phyloP scores from a whole-genome alignment of 2,797 vertebrate species.

The Thunnus albacares region DNA sequence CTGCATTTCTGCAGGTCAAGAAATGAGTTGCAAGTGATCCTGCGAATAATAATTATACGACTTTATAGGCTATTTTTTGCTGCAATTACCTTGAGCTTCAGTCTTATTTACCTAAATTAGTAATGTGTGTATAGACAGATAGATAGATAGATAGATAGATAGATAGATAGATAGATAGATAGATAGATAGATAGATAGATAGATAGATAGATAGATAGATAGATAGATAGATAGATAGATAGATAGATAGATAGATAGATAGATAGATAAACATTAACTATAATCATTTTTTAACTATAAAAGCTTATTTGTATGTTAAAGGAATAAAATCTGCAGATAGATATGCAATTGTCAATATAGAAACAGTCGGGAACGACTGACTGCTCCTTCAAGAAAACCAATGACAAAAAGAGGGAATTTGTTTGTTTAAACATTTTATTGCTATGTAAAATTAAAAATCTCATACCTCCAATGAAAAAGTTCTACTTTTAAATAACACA shows the following conservation, averaged over 20 bases:
- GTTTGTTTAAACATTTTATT: constrained; percentile 88
- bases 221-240: too few species aligned
- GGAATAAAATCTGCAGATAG: background rate
- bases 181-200: too few species aligned
- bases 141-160: too few species aligned
- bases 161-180: too few species aligned
- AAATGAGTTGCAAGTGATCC: background rate
- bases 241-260: too few species aligned
- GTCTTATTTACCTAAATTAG: too few species aligned
- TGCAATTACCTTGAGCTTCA: too few species aligned
- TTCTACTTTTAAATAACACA: constrained; percentile 76
- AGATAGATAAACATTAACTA: too few species aligned
- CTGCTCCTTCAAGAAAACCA: constrained; percentile 25
- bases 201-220: too few species aligned
- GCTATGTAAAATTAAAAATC: constrained; percentile 87
- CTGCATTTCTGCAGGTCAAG: background rate
- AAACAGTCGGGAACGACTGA: background rate
- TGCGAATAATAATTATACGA: background rate
- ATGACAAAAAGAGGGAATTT: background rate
- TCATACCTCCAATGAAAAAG: constrained; percentile 76
- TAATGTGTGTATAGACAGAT: too few species aligned
- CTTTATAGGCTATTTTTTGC: too few species aligned
- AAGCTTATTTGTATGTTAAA: background rate
- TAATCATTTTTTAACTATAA: background rate
- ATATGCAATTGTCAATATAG: background rate